A percentile compares a stretch with the other conserved stretches of the same genome.
Conservation (phyloP, 2,888 invertebrate genomes). For the Lampropteryx suffumata region DNA sequence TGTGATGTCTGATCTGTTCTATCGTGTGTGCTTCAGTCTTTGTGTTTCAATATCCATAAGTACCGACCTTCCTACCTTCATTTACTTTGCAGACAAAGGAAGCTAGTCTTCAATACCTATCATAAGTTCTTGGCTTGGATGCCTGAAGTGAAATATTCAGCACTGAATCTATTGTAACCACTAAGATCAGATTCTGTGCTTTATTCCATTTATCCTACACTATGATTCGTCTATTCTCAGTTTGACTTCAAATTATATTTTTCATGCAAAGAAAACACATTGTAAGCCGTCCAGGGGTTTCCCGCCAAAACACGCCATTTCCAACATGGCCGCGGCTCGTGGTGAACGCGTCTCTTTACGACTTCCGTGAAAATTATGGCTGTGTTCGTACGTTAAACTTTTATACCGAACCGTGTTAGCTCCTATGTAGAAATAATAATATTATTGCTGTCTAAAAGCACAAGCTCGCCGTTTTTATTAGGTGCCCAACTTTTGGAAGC, state of each 20-base stretch:
- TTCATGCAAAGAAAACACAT: conserved; percentile 20
- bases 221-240: not conserved
- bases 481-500: conserved; percentile 24
- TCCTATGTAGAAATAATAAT: conserved; percentile 53
- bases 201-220: not conserved
- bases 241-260: conserved; percentile 6
- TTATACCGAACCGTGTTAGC: conserved; percentile 58
- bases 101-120: too few species aligned
- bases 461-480: conserved; percentile 41
- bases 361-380: conserved; percentile 73
- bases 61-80: not conserved
- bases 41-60: too few species aligned
- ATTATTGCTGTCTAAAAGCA: conserved; percentile 52
- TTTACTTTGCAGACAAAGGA: too few species aligned
- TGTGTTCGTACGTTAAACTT: conserved; percentile 71
- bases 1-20: conserved; percentile 4
- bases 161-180: too few species aligned
- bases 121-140: too few species aligned
- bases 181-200: not conserved
- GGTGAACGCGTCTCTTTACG: conserved; percentile 65
- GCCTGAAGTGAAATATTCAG: too few species aligned
- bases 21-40: too few species aligned
- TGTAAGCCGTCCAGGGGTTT: conserved; percentile 36
- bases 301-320: conserved; percentile 68
- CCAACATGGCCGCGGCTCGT: conserved; percentile 64